Evolutionary conservation across 2,797 vertebrate species (phyloP).

Genomic region (Apogon talboti): DNA sequence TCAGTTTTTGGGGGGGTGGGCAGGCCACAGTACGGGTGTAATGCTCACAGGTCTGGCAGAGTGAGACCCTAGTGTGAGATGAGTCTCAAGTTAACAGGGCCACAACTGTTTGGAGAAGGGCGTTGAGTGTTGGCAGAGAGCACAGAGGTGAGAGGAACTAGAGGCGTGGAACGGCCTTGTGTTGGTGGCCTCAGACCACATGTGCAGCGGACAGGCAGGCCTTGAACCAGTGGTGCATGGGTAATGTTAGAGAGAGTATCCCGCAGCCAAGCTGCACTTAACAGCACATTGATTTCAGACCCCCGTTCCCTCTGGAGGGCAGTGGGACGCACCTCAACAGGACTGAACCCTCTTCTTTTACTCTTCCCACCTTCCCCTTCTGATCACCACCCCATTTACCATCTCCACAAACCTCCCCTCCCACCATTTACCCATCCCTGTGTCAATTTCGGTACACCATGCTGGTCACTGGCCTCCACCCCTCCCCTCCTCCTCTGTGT

Average conservation of each 20-base stretch:
- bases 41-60: constrained; percentile 68
- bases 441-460: constrained; percentile 67
- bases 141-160: constrained; percentile 66
- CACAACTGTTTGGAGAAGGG: constrained; percentile 69
- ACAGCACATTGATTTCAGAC: constrained; percentile 88
- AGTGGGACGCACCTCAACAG: constrained; percentile 68
- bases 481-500: constrained; percentile 24
- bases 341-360: constrained; percentile 37
- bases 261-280: constrained; percentile 86
- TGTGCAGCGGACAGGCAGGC: constrained; percentile 49
- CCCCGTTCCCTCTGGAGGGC: constrained; percentile 76
- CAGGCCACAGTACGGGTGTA: constrained; percentile 34
- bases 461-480: constrained; percentile 55
- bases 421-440: constrained; percentile 34
- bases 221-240: constrained; percentile 75
- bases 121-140: constrained; percentile 72
- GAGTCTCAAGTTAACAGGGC: constrained; percentile 71
- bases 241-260: constrained; percentile 78
- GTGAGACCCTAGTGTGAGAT: constrained; percentile 74
- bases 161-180: constrained; percentile 52
- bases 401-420: constrained; percentile 52
- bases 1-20: constrained; percentile 19
- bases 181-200: constrained; percentile 54
- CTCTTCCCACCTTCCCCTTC: constrained; percentile 44
- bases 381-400: constrained; percentile 61